phyloP scores from a whole-genome alignment of 2,797 vertebrate genomes.

The Microctenopoma steveboyesi region DNA sequence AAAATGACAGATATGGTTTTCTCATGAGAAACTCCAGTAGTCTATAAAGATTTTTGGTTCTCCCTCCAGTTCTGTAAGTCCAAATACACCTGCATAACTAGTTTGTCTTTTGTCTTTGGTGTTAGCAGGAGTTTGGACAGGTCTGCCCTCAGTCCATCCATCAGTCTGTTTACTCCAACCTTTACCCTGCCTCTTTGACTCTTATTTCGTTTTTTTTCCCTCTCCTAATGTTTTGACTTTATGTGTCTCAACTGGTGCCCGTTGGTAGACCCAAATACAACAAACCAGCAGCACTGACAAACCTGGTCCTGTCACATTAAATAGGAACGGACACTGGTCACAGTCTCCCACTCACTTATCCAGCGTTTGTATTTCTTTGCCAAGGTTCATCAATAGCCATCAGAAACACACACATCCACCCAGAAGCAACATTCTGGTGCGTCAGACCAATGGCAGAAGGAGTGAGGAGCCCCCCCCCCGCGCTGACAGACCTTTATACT shows the following conservation, averaged over 20 bases:
- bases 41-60: no score
- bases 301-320: constrained; percentile 53
- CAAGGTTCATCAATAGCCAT: constrained; percentile 66
- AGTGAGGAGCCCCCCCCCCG: constrained; percentile 59
- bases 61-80: no score
- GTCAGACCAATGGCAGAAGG: constrained; percentile 73
- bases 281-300: constrained; percentile 33
- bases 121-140: constrained; percentile 2
- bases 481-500: constrained; percentile 65
- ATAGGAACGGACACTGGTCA: constrained; percentile 39
- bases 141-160: background rate
- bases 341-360: constrained; percentile 16
- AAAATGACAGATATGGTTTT: background rate
- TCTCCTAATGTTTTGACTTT: constrained; percentile 3
- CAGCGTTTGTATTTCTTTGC: constrained; percentile 39
- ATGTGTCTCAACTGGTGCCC: constrained; percentile 21
- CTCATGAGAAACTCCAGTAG: no score
- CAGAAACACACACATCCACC: constrained; percentile 18
- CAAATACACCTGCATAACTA: no score
- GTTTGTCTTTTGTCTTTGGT: background rate
- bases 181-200: background rate
- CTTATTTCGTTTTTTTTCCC: background rate
- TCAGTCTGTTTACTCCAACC: constrained; percentile 7
- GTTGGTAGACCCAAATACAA: constrained; percentile 54
- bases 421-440: constrained; percentile 62